Evolutionary conservation across 2,888 invertebrate genomes (phyloP).

Genomic region (Cephus pygmeus): DNA sequence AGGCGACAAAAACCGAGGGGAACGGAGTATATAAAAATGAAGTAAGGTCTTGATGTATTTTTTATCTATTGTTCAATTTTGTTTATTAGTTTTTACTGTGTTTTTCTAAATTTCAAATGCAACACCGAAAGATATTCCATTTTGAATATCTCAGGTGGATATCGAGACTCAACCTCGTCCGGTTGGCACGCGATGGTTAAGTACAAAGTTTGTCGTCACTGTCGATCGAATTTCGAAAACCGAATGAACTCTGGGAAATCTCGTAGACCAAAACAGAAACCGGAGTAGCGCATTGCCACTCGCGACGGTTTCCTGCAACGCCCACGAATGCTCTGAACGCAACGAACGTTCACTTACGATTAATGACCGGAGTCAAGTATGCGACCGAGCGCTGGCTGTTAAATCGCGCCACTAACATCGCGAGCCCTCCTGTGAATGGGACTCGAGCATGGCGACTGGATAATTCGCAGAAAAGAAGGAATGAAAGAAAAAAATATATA

Average conservation of each 20-base stretch:
- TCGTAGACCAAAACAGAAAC: constrained; percentile 1
- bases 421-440: constrained; percentile 33
- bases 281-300: constrained; percentile 26
- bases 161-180: too few species aligned
- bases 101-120: too few species aligned
- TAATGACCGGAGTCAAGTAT: constrained; percentile 30
- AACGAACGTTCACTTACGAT: constrained; percentile 35
- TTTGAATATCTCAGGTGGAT: too few species aligned
- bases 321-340: constrained; percentile 24
- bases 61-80: neutral
- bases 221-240: too few species aligned
- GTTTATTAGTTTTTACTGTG: too few species aligned
- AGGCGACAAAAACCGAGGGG: neutral
- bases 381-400: constrained; percentile 29
- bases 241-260: too few species aligned
- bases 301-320: constrained; percentile 40
- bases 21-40: neutral
- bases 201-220: too few species aligned
- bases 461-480: too few species aligned
- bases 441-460: constrained; percentile 26
- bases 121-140: too few species aligned
- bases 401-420: constrained; percentile 33
- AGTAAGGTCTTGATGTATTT: neutral
- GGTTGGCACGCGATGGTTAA: too few species aligned
- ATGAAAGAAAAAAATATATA: too few species aligned